A percentile compares a stretch with the other conserved stretches of the same genome.
phyloP scores from a whole-genome alignment of 2,797 vertebrate species.

The Semotilus atromaculatus region DNA sequence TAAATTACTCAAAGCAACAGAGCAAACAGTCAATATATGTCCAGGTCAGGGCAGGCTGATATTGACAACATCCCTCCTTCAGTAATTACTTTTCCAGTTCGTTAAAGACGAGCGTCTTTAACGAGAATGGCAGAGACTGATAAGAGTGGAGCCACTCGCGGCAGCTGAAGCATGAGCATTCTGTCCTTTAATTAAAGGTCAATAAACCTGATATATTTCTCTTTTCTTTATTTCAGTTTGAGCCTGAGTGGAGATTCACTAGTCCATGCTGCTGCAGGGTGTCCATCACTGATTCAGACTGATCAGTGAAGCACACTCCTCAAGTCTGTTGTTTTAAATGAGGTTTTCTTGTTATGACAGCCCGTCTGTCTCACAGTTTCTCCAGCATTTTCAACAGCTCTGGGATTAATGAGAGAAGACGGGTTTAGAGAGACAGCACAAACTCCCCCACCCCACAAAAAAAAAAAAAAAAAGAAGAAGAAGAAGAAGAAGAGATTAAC shows the following conservation, averaged over 20 bases:
- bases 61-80: conserved; percentile 46
- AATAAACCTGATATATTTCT: conserved; percentile 50
- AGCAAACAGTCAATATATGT: conserved; percentile 49
- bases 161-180: conserved; percentile 37
- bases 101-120: conserved; percentile 53
- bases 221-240: conserved; percentile 41
- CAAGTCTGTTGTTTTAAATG: conserved; percentile 38
- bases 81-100: conserved; percentile 61
- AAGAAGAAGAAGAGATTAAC: background rate
- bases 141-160: conserved; percentile 37
- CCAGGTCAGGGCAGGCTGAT: conserved; percentile 31
- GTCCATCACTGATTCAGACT: conserved; percentile 1
- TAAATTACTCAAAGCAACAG: conserved; percentile 51
- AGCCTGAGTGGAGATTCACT: conserved; percentile 6
- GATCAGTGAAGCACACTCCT: conserved; percentile 32
- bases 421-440: conserved; percentile 12
- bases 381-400: conserved; percentile 32
- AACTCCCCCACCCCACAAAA: background rate
- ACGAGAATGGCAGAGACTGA: conserved; percentile 40
- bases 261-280: background rate
- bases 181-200: conserved; percentile 56
- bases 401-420: conserved; percentile 35
- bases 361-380: conserved; percentile 28
- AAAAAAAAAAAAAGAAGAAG: background rate
- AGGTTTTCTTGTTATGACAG: conserved; percentile 43